Evolutionary conservation across 2,797 vertebrate genomes (phyloP).

Genomic region (Danio jaintianensis): DNA sequence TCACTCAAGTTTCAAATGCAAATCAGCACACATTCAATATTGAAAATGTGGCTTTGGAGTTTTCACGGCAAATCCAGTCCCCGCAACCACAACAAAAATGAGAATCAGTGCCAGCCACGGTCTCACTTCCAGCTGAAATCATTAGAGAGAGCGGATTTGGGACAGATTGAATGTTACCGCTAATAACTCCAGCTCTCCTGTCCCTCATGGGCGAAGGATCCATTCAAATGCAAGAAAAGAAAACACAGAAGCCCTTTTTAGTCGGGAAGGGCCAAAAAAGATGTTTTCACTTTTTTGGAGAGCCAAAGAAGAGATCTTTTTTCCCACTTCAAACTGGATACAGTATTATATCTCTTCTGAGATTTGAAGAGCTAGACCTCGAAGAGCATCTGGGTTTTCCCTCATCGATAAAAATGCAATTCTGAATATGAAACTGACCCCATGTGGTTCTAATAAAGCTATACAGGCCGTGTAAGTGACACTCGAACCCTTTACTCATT

Average conservation of each 20-base stretch:
- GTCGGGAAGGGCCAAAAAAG: slow-evolving; percentile 25
- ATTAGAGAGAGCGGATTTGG: slow-evolving; percentile 1
- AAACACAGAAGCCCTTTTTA: slow-evolving; percentile 43
- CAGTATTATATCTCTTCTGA: slow-evolving; percentile 49
- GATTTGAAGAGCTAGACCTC: slow-evolving; percentile 19
- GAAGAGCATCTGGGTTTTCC: slow-evolving; percentile 53
- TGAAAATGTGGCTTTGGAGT: background rate
- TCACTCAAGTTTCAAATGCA: background rate
- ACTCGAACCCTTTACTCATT: slow-evolving; percentile 49
- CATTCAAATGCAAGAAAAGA: slow-evolving; percentile 18
- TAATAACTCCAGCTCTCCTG: slow-evolving; percentile 6
- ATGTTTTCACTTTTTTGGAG: slow-evolving; percentile 55
- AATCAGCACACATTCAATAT: slow-evolving; percentile 21
- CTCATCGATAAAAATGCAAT: slow-evolving; percentile 50
- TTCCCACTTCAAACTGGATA: slow-evolving; percentile 45
- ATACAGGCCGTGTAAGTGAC: background rate
- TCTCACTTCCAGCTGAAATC: slow-evolving; percentile 17
- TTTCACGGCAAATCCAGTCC: slow-evolving; percentile 28
- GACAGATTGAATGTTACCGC: slow-evolving; percentile 35
- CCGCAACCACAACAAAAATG: slow-evolving; percentile 26
- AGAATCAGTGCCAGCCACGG: slow-evolving; percentile 18
- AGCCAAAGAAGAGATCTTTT: slow-evolving; percentile 47
- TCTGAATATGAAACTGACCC: slow-evolving; percentile 21
- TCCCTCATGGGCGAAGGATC: background rate
- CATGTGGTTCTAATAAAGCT: slow-evolving; percentile 52